These are phyloP conservation scores for Manis crassicaudata DNA, from an alignment of 2,797 vertebrate genomes.

Conservation along the genomic window DNA sequence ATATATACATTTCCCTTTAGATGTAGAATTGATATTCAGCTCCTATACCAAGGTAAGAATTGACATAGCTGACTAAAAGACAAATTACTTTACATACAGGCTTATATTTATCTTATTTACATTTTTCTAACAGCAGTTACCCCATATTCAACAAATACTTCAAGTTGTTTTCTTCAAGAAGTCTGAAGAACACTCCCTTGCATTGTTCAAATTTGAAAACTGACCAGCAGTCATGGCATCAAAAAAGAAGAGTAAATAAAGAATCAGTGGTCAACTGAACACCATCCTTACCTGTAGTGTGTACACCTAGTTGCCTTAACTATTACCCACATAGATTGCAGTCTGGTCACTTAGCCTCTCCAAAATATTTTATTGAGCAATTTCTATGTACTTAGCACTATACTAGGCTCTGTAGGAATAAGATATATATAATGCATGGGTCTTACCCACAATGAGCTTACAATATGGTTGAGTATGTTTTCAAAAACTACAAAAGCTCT, in stretches of 20 bases:
- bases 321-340: not conserved
- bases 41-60: not conserved
- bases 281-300: not conserved
- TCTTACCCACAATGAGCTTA: not conserved
- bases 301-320: not conserved
- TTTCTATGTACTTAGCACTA: not conserved
- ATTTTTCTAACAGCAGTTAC: slow-evolving; percentile 13
- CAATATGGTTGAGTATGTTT: not conserved
- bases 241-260: not conserved
- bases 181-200: not conserved
- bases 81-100: not conserved
- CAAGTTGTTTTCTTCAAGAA: slow-evolving; percentile 9
- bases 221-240: not conserved
- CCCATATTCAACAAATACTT: not conserved
- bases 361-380: not conserved
- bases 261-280: not conserved
- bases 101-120: not conserved
- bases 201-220: not conserved
- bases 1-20: not conserved
- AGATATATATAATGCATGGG: not conserved
- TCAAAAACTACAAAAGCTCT: not conserved
- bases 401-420: not conserved
- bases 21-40: not conserved
- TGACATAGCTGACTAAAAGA: not conserved
- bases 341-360: not conserved